Conservation (phyloP, 2,113 vertebrate genomes). For the Struthidea cinerea region DNA sequence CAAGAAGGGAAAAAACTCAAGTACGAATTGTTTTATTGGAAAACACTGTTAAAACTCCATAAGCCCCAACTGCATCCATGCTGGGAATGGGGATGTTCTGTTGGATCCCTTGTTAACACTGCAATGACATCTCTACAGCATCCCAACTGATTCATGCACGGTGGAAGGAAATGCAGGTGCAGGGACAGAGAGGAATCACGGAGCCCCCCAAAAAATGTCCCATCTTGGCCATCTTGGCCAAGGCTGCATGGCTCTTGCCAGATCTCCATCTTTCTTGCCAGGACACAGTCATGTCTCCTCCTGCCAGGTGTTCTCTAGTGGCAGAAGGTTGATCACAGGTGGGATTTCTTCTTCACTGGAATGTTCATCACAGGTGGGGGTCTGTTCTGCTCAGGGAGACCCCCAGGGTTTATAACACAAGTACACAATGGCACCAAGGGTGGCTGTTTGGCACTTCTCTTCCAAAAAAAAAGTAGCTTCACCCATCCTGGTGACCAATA, state of each 20-base stretch:
- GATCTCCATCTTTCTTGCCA: neutral
- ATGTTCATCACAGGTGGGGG: neutral
- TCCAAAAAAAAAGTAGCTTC: neutral
- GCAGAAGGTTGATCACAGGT: neutral
- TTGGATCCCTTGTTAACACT: neutral
- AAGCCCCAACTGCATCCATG: neutral
- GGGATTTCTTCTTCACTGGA: neutral
- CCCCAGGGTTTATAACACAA: neutral
- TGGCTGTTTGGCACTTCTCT: neutral
- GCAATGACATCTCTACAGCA: neutral
- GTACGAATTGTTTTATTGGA: neutral
- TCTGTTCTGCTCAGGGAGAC: neutral
- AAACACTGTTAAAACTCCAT: neutral
- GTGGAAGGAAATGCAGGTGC: neutral
- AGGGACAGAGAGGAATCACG: neutral
- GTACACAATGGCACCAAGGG: too few species aligned
- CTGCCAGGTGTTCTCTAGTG: neutral
- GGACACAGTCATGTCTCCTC: neutral
- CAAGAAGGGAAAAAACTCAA: neutral
- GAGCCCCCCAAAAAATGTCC: neutral
- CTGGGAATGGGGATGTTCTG: neutral
- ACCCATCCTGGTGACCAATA: neutral
- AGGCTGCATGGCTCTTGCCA: neutral
- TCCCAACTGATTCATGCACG: neutral
- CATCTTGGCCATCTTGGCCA: fast-evolving